Base-by-base conservation (phyloP, 2,888 invertebrate species). In the Dasysyrphus tricinctus region DNA sequence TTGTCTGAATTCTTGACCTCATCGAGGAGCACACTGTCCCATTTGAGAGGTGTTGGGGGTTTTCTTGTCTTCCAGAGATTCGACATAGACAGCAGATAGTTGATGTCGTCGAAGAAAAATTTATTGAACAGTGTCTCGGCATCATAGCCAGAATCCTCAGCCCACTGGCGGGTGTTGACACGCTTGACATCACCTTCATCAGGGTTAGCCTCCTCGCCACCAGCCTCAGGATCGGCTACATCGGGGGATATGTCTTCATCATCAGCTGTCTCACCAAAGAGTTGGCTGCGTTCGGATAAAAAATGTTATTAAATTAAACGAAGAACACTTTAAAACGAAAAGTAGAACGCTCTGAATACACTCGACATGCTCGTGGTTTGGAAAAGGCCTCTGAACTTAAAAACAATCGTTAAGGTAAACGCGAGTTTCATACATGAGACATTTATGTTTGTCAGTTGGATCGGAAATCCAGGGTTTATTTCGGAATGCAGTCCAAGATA, bases 231-330 rank as follows among this genome's bases (percentile, higher is more conserved):
- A 93, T 99, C 99, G 24, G 97, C 98, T 0, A 97, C 96, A 91
- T 99, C 99, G 0, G 99, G 99, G 12, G 99, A 98, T 3, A 99
- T 99, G 92, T 99, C 99, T 91, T 99, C 96, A 93, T 99, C 99
- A 0, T 98, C 97, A 92, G 98, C 98, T 85, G 96, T 96, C 93
- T 99, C 98, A 0, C 99, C 99, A 93, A 99, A 99, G 16, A 99
- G 93, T 93, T 99, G 99, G 93, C 97, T 97, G 80, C 9, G 24
- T 29, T 37, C 5, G 19, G 39, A 54, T 44, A 44, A 11, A 8
- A 34, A 57, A 24, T 19, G 44, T 19, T 9, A 19, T 47, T 47
- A 8, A 47, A 1, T 54, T 37, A 37, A n/a, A 0, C n/a, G 44
- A 44, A n/a, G 14, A 1, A 24, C 24, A 32, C 32, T 32, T 32